Evolutionary conservation across 1,140 invertebrate species (phyloP), one percentile per base, ranked within the genome.

Genomic region (Drosophila biarmipes): DNA sequence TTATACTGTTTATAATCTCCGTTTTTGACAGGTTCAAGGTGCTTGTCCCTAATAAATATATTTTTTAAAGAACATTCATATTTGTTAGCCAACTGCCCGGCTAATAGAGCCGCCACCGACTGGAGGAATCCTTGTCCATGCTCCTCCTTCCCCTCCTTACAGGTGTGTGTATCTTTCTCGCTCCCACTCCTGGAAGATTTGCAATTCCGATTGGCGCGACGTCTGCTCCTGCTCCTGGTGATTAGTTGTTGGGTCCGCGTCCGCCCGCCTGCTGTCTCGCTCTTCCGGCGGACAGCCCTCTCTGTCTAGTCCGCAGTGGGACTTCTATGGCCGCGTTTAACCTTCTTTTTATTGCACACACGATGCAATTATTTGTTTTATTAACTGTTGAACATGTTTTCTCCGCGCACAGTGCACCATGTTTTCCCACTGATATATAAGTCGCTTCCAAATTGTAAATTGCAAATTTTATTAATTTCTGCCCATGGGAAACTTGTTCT

Each of bases 341-440:
- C 72, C 84, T 80, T 73, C 77, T 89, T 89, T 89, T 89, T 89
- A 89, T 89, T 89, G 84, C 84, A 80, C 78, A 89, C 76, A 89
- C 84, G 80, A 56, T 78, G 84, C 84, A 89, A 89, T 89, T 89
- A 89, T 89, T 89, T 89, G 84, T 89, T 89, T 89, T 89, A 89
- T 89, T 89, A 89, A 89, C 84, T 89, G 84, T 89, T 89, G 79
- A 89, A 89, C 84, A 89, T 77, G 84, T 81, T 76, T 81, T 76
- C 63, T 59, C 34, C 45, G 40, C 43, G 43, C 72, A 69, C 72
- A 74, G 56, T 66, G 57, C 63, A 14, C 61, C 82, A 68, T 80
- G 81, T 71, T 58, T 62, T 66, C 11, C 42, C 64, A 48, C 34
- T 68, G 61, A 76, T 69, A 76, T 78, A 77, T 78, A 78, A 78